Base-by-base conservation (phyloP, 2,888 invertebrate genomes). In the Apamea anceps region DNA sequence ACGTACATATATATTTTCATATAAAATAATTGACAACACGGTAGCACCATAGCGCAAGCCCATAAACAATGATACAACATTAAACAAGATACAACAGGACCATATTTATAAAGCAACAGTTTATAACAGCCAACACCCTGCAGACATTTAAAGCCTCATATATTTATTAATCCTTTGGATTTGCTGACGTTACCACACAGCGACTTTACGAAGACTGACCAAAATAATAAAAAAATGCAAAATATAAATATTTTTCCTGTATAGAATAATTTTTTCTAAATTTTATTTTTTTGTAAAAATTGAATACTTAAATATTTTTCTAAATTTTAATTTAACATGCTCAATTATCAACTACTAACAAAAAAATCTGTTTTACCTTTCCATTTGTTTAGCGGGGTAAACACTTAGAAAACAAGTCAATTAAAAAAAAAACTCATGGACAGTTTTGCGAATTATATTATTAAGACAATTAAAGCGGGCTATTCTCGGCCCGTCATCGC, bases 101-200 rank as follows among this genome's bases (percentile, higher is more conserved):
- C 81, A 86, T 79, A 88, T 90, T 89, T 90, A 90, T 90, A 87
- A 92, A 93, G 92, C 92, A 88, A 91, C 86, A 90, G 85, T 87
- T 86, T 89, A 90, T 93, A 91, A 95, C 96, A 96, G 96, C 96
- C 96, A 96, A 96, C 96, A 96, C 96, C 95, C 96, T 96, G 96
- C 96, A 96, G 94, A 96, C 96, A 96, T 96, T 94, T 92, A 96
- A 96, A 96, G 96, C 96, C 95, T 94, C 91, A 88, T 90, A 87
- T 90, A 91, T 92, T 91, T 71, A 83, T 85, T 91, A 87, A 76
- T 81, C 42, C 71, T 83, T 80, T 81, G 42, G n/a, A 48, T 85
- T 91, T 90, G 90, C 93, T 92, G 93, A 91, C 87, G 90, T 93
- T 94, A 96, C 95, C 96, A 95, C 95, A 94, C 96, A 96, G 96